Evolutionary conservation across 2,888 invertebrate species (phyloP).

Genomic region (Stenchaetothrips biformis): DNA sequence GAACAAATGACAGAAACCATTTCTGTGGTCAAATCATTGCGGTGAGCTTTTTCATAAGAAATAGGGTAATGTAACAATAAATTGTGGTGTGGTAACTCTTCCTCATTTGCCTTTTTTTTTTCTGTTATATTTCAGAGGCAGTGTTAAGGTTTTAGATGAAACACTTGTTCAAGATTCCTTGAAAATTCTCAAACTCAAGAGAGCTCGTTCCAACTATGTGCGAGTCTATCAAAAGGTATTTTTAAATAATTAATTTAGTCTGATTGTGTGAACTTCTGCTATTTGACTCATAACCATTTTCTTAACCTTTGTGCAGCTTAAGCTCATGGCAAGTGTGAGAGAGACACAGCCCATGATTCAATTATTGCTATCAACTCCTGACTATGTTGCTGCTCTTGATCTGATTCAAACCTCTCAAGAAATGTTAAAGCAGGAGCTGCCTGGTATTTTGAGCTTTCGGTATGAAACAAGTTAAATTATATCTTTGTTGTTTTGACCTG

Average conservation of each 20-base stretch:
- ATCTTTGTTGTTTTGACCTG: not conserved
- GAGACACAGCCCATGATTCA: constrained; percentile 98
- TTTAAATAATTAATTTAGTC: not conserved
- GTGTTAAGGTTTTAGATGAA: constrained; percentile 71
- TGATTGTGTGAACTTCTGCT: not conserved
- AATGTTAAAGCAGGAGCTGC: constrained; percentile 80
- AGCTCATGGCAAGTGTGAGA: constrained; percentile 90
- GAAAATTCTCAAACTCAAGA: constrained; percentile 57
- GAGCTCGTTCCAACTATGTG: constrained; percentile 41
- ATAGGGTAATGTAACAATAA: constrained; percentile 28
- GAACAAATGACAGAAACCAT: constrained; percentile 85
- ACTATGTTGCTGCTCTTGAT: constrained; percentile 96
- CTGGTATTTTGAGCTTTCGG: constrained; percentile 88
- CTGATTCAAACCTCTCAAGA: constrained; percentile 95
- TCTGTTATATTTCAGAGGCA: constrained; percentile 49
- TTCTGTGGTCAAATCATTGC: constrained; percentile 65
- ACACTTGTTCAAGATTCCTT: constrained; percentile 75
- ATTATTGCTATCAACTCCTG: constrained; percentile 85
- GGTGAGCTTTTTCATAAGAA: constrained; percentile 43
- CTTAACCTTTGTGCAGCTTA: constrained; percentile 51
- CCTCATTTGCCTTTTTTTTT: constrained; percentile 17
- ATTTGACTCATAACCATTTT: constrained; percentile 9
- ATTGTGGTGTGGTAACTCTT: not conserved
- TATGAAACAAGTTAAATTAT: constrained; percentile 40
- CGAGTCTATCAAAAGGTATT: constrained; percentile 43